phyloP scores from a whole-genome alignment of 2,797 vertebrate genomes.

The Orientallactaga sibirica region DNA sequence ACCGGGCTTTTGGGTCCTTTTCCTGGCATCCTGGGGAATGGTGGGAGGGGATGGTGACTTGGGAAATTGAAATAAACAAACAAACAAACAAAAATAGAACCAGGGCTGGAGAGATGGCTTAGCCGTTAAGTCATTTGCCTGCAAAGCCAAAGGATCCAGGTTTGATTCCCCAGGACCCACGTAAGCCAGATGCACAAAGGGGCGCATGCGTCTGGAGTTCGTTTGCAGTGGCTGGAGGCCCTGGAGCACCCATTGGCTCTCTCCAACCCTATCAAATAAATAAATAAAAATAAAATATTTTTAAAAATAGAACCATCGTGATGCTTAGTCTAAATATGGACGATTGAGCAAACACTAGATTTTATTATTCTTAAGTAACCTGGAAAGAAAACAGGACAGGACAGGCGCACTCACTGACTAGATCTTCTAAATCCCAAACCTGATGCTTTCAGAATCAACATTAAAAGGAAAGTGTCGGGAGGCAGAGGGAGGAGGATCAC shows the following conservation, averaged over 20 bases:
- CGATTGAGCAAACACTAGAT: background rate
- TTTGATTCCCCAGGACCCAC: no score
- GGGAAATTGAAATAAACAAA: background rate
- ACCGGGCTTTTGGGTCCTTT: background rate
- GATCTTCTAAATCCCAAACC: background rate
- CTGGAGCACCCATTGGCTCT: no score
- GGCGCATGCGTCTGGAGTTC: no score
- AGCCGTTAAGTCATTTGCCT: no score
- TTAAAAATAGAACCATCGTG: background rate
- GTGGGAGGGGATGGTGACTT: background rate
- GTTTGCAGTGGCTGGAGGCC: no score
- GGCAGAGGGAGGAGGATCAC: no score
- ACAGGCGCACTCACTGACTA: background rate
- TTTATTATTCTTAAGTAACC: background rate
- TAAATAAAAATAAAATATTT: no score
- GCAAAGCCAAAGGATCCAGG: no score
- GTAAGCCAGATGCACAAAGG: no score
- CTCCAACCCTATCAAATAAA: no score
- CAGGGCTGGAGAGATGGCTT: no score
- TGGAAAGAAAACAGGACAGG: background rate
- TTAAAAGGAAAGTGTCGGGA: background rate
- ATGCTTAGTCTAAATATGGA: background rate
- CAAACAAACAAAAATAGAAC: no score
- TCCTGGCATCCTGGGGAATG: background rate
- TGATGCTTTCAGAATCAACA: background rate